Conservation (phyloP, 2,113 vertebrate species). For the Petroica traversi region DNA sequence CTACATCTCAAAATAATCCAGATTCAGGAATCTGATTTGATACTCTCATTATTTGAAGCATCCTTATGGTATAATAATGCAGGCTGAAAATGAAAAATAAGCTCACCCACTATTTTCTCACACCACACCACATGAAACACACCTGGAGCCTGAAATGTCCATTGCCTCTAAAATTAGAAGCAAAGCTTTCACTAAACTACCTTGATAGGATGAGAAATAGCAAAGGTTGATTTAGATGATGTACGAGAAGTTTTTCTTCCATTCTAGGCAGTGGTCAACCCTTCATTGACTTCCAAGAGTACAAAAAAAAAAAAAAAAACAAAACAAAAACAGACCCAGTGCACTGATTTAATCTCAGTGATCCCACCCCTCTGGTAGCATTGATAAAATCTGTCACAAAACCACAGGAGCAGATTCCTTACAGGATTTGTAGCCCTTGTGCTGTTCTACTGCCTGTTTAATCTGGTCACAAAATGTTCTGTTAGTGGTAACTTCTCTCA, state of each 20-base stretch:
- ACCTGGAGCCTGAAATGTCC: background rate
- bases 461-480: background rate
- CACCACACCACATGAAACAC: background rate
- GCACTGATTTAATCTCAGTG: background rate
- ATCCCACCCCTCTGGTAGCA: background rate
- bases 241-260: background rate
- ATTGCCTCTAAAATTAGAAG: background rate
- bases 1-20: background rate
- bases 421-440: background rate
- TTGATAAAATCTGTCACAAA: background rate
- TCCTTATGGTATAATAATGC: background rate
- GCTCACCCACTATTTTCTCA: background rate
- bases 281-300: background rate
- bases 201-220: background rate
- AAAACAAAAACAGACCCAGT: background rate
- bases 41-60: background rate
- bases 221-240: background rate
- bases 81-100: background rate
- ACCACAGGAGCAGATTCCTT: background rate
- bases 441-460: background rate
- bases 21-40: background rate
- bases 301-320: too few species aligned
- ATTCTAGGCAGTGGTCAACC: background rate
- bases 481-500: background rate
- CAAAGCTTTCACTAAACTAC: background rate